Evolutionary conservation across 64 coral and sea anemone genomes (phyloP).

Genomic region (Pocillopora damicornis): DNA sequence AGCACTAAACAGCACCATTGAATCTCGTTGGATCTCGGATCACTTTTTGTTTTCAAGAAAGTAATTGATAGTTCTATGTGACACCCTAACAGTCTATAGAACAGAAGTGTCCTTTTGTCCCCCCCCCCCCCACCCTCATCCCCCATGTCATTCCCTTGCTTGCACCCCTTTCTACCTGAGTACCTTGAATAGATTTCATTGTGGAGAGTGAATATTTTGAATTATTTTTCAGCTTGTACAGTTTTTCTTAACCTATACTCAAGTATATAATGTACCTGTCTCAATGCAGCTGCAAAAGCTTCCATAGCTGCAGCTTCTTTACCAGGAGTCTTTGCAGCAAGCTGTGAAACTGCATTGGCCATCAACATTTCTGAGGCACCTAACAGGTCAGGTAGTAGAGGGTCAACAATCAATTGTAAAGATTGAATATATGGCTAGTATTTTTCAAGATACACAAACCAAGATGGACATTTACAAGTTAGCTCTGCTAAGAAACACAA

Average conservation of each 20-base stretch:
- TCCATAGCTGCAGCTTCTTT: slow-evolving; percentile 95
- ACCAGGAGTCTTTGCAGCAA: slow-evolving; percentile 89
- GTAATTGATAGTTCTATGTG: no score
- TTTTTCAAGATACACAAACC: no score
- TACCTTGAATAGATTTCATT: no score
- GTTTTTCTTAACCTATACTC: neutral
- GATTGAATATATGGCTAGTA: neutral
- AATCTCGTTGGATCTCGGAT: no score
- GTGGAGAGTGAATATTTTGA: no score
- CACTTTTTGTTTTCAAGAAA: no score
- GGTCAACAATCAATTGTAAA: neutral
- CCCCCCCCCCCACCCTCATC: no score
- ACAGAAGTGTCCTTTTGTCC: no score
- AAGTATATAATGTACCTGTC: slow-evolving; percentile 48
- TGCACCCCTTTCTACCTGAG: no score
- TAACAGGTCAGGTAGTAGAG: slow-evolving; percentile 21
- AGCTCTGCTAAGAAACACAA: neutral
- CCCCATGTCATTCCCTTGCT: no score
- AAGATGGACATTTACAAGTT: neutral
- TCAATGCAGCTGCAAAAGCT: slow-evolving; percentile 79
- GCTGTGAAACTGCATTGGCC: slow-evolving; percentile 90
- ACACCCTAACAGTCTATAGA: no score
- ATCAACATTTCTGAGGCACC: slow-evolving; percentile 98
- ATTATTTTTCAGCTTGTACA: neutral
- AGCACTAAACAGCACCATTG: no score